phyloP scores from a whole-genome alignment of 1,140 invertebrate genomes.

The Hyphantria cunea region DNA sequence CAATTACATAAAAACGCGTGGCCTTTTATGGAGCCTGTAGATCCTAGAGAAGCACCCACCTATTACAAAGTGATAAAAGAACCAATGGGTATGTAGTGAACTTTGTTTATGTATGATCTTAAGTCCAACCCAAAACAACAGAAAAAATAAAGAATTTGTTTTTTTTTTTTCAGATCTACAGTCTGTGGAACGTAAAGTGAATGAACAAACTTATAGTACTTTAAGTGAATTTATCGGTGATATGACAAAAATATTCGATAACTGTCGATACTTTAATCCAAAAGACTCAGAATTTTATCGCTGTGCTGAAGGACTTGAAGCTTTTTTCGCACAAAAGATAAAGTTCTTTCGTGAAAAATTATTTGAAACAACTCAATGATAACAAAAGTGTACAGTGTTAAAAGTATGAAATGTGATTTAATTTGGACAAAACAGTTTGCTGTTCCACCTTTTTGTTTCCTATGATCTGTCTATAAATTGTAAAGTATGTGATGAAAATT shows the following conservation, averaged over 20 bases:
- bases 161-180: slow-evolving; percentile 93
- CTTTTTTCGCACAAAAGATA: slow-evolving; percentile 97
- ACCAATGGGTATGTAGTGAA: slow-evolving; percentile 94
- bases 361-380: slow-evolving; percentile 84
- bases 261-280: slow-evolving; percentile 98
- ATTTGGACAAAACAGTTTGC: slow-evolving; percentile 13
- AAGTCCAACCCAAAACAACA: too few relatives aligned
- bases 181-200: slow-evolving; percentile 94
- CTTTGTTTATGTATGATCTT: neutral
- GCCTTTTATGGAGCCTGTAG: slow-evolving; percentile 98
- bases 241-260: slow-evolving; percentile 99
- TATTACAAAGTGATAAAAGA: slow-evolving; percentile 99
- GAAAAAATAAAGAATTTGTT: too few relatives aligned
- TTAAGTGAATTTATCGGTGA: slow-evolving; percentile 98
- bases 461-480: slow-evolving; percentile 70
- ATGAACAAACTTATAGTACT: slow-evolving; percentile 91
- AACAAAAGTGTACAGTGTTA: slow-evolving; percentile 58
- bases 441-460: slow-evolving; percentile 32
- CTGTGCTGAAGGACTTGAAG: slow-evolving; percentile 96
- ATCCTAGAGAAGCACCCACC: slow-evolving; percentile 96
- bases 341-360: slow-evolving; percentile 92
- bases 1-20: slow-evolving; percentile 97
- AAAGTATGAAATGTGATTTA: slow-evolving; percentile 37
- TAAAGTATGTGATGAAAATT: slow-evolving; percentile 71
- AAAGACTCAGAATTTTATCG: slow-evolving; percentile 97